phyloP scores from a whole-genome alignment of 2,113 vertebrate species.

The Ceratotherium simum region DNA sequence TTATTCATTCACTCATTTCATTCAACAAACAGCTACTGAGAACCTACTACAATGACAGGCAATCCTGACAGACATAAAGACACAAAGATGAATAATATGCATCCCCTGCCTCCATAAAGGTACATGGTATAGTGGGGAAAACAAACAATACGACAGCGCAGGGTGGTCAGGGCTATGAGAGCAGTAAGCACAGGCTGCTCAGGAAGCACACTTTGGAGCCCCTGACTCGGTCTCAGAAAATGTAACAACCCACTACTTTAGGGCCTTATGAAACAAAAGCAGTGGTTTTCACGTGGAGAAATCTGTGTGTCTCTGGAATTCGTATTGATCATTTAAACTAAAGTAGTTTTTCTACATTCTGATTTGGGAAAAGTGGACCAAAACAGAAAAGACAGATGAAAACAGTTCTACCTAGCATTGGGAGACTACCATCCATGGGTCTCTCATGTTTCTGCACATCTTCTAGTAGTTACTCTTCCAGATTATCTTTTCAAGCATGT shows the following conservation, averaged over 20 bases:
- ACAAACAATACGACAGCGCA: background rate
- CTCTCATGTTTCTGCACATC: background rate
- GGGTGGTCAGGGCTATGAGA: background rate
- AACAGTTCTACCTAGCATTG: background rate
- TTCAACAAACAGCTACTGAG: conserved; percentile 14
- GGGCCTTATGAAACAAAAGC: background rate
- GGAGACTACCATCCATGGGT: background rate
- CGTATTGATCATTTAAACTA: background rate
- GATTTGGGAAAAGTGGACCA: background rate
- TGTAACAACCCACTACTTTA: fast-evolving
- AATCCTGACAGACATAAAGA: background rate
- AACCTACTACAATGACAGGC: background rate
- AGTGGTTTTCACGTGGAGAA: background rate
- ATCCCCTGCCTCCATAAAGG: background rate
- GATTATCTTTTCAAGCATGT: background rate
- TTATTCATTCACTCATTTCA: conserved; percentile 19
- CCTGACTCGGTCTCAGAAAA: background rate
- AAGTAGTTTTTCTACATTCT: background rate
- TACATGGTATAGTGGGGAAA: background rate
- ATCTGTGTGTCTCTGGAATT: background rate
- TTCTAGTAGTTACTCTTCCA: background rate
- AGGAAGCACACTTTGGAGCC: background rate
- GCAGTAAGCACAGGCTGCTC: background rate
- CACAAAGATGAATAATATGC: background rate
- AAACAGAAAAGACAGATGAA: background rate